These are phyloP conservation scores for Marmota monax DNA, from an alignment of 2,113 vertebrate species.

Conservation along the genomic window DNA sequence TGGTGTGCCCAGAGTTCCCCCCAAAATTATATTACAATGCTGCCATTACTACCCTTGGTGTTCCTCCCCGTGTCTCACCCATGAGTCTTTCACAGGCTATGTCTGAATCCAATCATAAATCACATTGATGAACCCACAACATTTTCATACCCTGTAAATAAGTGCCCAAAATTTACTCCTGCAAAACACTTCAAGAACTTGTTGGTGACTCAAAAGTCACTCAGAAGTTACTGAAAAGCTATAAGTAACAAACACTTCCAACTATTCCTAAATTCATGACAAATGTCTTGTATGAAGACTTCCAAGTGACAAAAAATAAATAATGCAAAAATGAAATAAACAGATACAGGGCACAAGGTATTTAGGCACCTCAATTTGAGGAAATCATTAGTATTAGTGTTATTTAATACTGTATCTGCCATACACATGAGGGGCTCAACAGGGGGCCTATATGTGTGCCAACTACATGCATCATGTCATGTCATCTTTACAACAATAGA, in stretches of 20 bases:
- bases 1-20: not conserved
- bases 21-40: not conserved
- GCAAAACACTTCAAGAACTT: constrained; percentile 11
- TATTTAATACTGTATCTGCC: not conserved
- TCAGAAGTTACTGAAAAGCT: not conserved
- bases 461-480: not conserved
- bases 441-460: not conserved
- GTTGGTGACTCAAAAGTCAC: not conserved
- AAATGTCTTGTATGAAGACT: not conserved
- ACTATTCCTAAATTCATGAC: not conserved
- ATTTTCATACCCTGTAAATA: not conserved
- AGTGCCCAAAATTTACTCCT: not conserved
- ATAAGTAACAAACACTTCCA: not conserved
- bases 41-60: not conserved
- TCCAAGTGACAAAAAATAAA: not conserved
- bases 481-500: not conserved
- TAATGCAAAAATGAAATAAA: not conserved
- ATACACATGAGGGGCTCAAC: not conserved
- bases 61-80: not conserved
- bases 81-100: not conserved
- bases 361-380: not conserved
- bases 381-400: not conserved
- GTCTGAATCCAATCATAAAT: not conserved
- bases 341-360: not conserved
- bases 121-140: not conserved